Base-by-base conservation (phyloP, 2,888 invertebrate genomes). In the Phaonia tiefii region DNA sequence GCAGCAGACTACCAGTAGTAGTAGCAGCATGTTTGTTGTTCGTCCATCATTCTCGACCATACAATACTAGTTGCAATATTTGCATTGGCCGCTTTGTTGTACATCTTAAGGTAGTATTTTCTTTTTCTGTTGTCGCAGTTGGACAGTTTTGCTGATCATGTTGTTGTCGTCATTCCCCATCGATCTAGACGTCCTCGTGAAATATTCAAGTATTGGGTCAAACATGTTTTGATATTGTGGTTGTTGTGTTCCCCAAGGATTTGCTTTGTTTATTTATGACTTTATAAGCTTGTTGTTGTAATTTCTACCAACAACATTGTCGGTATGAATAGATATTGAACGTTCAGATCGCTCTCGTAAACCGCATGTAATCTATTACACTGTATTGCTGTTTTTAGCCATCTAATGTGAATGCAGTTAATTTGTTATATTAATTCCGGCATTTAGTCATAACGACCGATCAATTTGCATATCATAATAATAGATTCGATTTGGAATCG, bases 171-270 rank as follows among this genome's bases (percentile, higher is more conserved):
- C 26, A 49, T 67, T 67, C 26, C 13, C n/a, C 31, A 20, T 42
- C 54, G 15, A 63, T 60, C 49, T 73, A 54, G 73, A 78, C 69
- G 73, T 78, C 78, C 69, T 69, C 70, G 69, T 46, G 15, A 74
- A 79, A 65, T 70, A 74, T 69, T 69, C 65, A 54, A 74, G 54
- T 69, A 79, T 69, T 74, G 54, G 73, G 78, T 70, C 73, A 79
- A 79, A 74, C 65, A 63, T 74, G 69, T 71, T 67, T 69, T 69
- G 10, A 13, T 20, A 22, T 63, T 63, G 63, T 63, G 20, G 20
- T 39, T 20, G 37, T 60, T 39, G 60, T 60, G 1, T 39, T n/a
- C 11, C 26, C 11, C 22, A 15, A 46, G n/a, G 39, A 4, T 37
- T 37, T 60, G 58, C 17, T 15, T 31, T 60, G 31, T 63, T 42